Conservation (phyloP, 2,888 invertebrate genomes). For the Shargacucullia verbasci region DNA sequence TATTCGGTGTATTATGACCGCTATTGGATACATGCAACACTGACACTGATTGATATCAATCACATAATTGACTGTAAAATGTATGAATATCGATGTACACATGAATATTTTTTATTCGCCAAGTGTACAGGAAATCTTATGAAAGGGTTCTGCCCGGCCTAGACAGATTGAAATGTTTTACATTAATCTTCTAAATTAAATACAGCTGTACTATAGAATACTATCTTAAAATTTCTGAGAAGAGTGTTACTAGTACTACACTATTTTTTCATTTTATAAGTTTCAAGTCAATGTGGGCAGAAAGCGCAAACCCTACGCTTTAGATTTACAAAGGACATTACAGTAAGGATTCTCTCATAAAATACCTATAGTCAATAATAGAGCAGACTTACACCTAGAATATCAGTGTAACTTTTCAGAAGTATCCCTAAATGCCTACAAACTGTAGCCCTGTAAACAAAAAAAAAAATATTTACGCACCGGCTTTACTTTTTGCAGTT, state of each 20-base stretch:
- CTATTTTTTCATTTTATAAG: no score
- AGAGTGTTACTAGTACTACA: no score
- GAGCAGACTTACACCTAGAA: no score
- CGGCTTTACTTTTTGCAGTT: conserved; percentile 16
- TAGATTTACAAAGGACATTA: no score
- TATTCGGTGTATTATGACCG: no score
- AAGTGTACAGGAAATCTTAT: neutral
- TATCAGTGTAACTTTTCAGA: neutral
- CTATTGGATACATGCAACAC: conserved; percentile 16
- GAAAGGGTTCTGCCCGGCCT: conserved; percentile 26
- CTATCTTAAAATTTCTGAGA: no score
- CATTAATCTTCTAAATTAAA: no score
- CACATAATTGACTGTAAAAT: conserved; percentile 12
- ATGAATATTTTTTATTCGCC: conserved; percentile 11
- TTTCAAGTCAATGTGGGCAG: no score
- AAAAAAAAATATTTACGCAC: conserved; percentile 16
- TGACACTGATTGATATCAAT: conserved; percentile 15
- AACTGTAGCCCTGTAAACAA: conserved; percentile 1
- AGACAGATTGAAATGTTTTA: neutral
- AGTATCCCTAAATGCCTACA: conserved; percentile 27
- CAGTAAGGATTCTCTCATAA: no score
- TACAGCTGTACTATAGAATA: no score
- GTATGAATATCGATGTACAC: conserved; percentile 23
- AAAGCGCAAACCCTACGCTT: no score
- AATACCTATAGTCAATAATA: no score